Percentiles rank a stretch among this genome's conserved stretches.
phyloP scores from a whole-genome alignment of 2,888 invertebrate genomes.

The Schizaphis graminum region DNA sequence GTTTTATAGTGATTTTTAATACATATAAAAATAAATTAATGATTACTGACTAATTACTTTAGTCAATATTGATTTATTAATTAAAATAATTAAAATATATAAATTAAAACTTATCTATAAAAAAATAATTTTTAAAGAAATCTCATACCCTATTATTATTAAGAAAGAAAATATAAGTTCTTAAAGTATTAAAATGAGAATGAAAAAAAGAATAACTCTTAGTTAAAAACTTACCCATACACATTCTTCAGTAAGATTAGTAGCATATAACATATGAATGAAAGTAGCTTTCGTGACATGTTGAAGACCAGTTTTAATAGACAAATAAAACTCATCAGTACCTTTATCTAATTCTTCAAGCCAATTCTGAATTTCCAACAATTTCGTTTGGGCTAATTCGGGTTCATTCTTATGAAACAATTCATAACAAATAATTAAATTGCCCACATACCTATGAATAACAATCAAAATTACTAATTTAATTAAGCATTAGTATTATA shows the following conservation, averaged over 20 bases:
- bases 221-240: slow-evolving; percentile 37
- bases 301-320: slow-evolving; percentile 43
- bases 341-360: slow-evolving; percentile 52
- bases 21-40: no score
- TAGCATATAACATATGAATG: slow-evolving; percentile 46
- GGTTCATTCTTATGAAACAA: neutral
- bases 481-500: neutral
- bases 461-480: neutral
- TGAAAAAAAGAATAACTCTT: no score
- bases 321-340: slow-evolving; percentile 47
- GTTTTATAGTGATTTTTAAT: no score
- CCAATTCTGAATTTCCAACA: slow-evolving; percentile 47
- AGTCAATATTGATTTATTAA: no score
- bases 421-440: slow-evolving; percentile 54
- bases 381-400: slow-evolving; percentile 22
- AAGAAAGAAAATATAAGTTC: no score
- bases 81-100: no score
- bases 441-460: slow-evolving; percentile 41
- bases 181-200: no score
- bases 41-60: no score
- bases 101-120: no score
- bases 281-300: slow-evolving; percentile 36
- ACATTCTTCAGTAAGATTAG: slow-evolving; percentile 22
- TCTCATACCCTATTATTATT: no score
- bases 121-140: no score